Evolutionary conservation across 2,113 vertebrate genomes (phyloP).

Genomic region (Clarias macrocephalus): DNA sequence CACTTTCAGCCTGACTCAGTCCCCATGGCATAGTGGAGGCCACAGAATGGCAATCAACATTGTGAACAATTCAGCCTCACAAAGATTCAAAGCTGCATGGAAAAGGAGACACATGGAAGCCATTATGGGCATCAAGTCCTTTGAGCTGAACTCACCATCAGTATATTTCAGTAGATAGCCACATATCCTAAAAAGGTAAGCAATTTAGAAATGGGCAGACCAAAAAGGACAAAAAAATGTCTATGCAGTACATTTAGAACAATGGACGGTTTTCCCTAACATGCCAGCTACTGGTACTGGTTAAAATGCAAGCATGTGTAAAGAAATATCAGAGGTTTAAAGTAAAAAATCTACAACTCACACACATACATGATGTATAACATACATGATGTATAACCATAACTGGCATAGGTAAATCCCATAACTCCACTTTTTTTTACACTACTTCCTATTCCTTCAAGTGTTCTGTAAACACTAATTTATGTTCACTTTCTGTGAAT

Average conservation of each 20-base stretch:
- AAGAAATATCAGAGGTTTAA: background rate
- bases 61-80: conserved; percentile 38
- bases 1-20: conserved; percentile 4
- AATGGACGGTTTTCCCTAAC: background rate
- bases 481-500: background rate
- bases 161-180: conserved; percentile 4
- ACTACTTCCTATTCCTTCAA: background rate
- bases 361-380: background rate
- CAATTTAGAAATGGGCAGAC: background rate
- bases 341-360: background rate
- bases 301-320: background rate
- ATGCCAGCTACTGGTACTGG: background rate
- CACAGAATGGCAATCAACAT: conserved; percentile 42
- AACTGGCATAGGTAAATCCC: background rate
- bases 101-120: conserved; percentile 45
- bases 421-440: background rate
- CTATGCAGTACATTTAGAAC: background rate
- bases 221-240: background rate
- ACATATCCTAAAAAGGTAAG: conserved; percentile 3
- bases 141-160: conserved; percentile 37
- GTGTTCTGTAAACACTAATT: background rate
- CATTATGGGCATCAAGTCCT: conserved; percentile 41
- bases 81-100: conserved; percentile 25
- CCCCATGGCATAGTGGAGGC: background rate
- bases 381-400: background rate